phyloP scores from a whole-genome alignment of 2,113 vertebrate genomes.

The Geococcyx californianus region DNA sequence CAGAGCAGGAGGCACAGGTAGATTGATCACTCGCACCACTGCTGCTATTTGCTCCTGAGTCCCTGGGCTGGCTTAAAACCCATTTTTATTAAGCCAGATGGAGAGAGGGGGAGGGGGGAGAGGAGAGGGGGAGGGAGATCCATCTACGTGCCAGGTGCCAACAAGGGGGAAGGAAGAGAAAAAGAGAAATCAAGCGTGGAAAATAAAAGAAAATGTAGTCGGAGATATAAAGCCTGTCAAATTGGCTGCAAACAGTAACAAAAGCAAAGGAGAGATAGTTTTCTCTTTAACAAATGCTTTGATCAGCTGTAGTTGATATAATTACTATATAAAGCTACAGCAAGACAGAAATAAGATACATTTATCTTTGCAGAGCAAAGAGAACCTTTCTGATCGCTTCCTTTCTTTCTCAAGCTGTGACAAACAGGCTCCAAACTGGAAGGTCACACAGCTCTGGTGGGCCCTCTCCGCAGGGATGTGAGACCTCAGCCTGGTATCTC shows the following conservation, averaged over 20 bases:
- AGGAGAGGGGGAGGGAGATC: not conserved
- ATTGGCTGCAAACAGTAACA: conserved; percentile 75
- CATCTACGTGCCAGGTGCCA: conserved; percentile 62
- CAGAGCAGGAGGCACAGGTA: not conserved
- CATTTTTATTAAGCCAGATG: conserved; percentile 68
- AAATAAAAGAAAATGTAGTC: conserved; percentile 74
- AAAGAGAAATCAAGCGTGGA: conserved; percentile 76
- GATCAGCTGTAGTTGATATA: conserved; percentile 79
- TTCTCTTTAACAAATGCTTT: conserved; percentile 83
- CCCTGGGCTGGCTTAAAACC: conserved; percentile 18
- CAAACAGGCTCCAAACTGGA: conserved; percentile 11
- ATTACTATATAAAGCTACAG: conserved; percentile 80
- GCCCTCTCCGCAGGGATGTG: accelerated
- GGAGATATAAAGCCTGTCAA: conserved; percentile 75
- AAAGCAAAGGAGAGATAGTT: conserved; percentile 77
- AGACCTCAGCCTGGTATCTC: not conserved
- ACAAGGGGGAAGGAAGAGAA: conserved; percentile 64
- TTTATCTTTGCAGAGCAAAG: conserved; percentile 58
- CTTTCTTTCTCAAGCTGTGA: conserved; percentile 48
- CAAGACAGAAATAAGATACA: conserved; percentile 75
- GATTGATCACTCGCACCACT: not conserved
- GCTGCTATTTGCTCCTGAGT: not conserved
- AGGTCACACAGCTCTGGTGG: not conserved
- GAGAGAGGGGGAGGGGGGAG: conserved; percentile 35
- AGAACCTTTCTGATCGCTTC: conserved; percentile 69